Conservation (phyloP, 2,888 invertebrate genomes). For the Steinernema hermaphroditum region DNA sequence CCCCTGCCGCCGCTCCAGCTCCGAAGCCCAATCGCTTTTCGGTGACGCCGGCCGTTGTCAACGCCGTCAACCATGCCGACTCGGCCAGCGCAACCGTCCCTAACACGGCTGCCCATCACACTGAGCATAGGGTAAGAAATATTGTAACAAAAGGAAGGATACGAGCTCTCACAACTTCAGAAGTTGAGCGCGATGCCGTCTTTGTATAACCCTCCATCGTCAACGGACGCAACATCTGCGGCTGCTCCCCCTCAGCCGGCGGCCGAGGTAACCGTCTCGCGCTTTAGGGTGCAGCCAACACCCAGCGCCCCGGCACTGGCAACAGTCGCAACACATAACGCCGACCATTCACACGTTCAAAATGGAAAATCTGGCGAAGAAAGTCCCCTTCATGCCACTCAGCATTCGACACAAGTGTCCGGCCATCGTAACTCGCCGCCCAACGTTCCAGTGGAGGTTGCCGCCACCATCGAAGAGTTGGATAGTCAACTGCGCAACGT, state of each 20-base stretch:
- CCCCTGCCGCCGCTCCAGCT: constrained; percentile 28
- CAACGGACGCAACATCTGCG: not conserved
- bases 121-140: constrained; percentile 4
- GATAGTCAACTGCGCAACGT: constrained; percentile 52
- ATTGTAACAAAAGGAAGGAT: too few species aligned
- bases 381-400: not conserved
- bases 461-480: constrained; percentile 44
- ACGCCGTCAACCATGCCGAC: constrained; percentile 11
- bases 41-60: constrained; percentile 35
- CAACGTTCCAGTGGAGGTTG: constrained; percentile 35
- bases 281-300: constrained; percentile 41
- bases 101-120: not conserved
- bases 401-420: not conserved
- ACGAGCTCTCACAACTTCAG: constrained; percentile 27
- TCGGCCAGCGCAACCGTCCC: constrained; percentile 27
- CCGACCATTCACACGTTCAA: not conserved
- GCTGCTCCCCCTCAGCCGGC: constrained; percentile 23
- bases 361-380: constrained; percentile 15
- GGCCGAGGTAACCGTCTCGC: constrained; percentile 33
- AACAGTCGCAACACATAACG: not conserved
- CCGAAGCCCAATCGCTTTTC: constrained; percentile 34
- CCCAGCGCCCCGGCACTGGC: constrained; percentile 34
- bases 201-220: constrained; percentile 22
- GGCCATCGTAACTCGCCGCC: constrained; percentile 20
- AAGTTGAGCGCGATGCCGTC: constrained; percentile 33